These are phyloP conservation scores for Mobula birostris DNA, from an alignment of 2,113 vertebrate species.

Conservation along the genomic window DNA sequence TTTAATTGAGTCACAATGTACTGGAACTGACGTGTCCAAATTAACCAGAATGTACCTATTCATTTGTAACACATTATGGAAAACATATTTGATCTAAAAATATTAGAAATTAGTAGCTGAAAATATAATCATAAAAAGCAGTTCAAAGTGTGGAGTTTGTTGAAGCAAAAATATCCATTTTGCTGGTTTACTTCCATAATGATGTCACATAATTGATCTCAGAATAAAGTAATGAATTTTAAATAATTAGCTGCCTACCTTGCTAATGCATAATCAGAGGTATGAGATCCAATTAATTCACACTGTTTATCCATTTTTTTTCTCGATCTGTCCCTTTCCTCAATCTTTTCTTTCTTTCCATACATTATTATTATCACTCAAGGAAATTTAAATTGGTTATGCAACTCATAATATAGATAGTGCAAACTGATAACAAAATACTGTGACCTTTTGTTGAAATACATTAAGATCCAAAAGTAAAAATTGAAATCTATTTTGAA, in stretches of 20 bases:
- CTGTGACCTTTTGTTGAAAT: too few species aligned
- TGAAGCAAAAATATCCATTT: not conserved
- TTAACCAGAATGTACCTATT: too few species aligned
- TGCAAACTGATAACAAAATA: not conserved
- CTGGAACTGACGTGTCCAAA: too few species aligned
- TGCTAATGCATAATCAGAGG: not conserved
- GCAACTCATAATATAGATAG: not conserved
- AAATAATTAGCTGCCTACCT: not conserved
- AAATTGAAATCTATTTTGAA: conserved; percentile 8
- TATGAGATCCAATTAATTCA: not conserved
- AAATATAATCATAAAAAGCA: not conserved
- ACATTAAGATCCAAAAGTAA: not conserved
- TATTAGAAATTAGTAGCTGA: not conserved
- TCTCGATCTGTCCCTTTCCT: not conserved
- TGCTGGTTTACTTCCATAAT: not conserved
- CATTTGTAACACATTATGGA: not conserved
- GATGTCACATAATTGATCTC: not conserved
- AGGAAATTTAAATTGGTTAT: not conserved
- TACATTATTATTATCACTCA: not conserved
- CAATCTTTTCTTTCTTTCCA: not conserved
- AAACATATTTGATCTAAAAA: not conserved
- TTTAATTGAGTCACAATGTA: too few species aligned
- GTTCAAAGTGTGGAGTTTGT: not conserved
- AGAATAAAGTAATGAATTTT: not conserved
- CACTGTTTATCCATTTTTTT: not conserved